Conservation (phyloP, 2,797 vertebrate species). For the Danio tinwini region DNA sequence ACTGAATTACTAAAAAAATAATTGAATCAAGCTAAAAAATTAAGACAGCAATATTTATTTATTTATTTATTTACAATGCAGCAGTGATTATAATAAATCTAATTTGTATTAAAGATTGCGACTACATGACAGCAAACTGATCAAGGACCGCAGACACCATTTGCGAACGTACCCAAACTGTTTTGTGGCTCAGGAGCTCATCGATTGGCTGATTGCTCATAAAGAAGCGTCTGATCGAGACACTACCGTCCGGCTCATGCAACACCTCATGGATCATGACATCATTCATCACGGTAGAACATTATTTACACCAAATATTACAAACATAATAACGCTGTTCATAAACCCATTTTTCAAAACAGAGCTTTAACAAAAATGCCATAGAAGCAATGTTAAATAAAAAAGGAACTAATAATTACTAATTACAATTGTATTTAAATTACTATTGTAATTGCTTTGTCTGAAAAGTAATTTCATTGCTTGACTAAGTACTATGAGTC, state of each 20-base stretch:
- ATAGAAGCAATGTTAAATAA: too few species aligned
- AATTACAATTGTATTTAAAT: too few species aligned
- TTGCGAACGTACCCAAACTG: slow-evolving; percentile 88
- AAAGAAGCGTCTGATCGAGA: slow-evolving; percentile 84
- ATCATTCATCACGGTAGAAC: slow-evolving; percentile 87
- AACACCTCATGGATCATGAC: slow-evolving; percentile 88
- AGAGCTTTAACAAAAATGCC: too few species aligned
- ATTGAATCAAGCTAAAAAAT: too few species aligned
- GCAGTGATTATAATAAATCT: neutral
- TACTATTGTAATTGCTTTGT: too few species aligned
- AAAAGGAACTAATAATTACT: too few species aligned
- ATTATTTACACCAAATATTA: slow-evolving; percentile 21
- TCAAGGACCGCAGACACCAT: slow-evolving; percentile 85
- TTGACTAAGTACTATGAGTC: too few species aligned
- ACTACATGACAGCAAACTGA: slow-evolving; percentile 86
- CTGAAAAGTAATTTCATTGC: too few species aligned
- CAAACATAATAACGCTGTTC: neutral
- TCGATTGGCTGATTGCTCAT: slow-evolving; percentile 84
- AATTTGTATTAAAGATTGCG: slow-evolving; percentile 75
- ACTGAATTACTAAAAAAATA: too few species aligned
- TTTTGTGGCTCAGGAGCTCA: slow-evolving; percentile 86
- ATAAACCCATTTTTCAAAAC: too few species aligned
- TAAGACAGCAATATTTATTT: too few species aligned
- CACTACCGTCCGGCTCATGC: slow-evolving; percentile 83
- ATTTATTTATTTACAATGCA: neutral